Base-by-base conservation (phyloP, 2,888 invertebrate species). In the Meteorus colon region DNA sequence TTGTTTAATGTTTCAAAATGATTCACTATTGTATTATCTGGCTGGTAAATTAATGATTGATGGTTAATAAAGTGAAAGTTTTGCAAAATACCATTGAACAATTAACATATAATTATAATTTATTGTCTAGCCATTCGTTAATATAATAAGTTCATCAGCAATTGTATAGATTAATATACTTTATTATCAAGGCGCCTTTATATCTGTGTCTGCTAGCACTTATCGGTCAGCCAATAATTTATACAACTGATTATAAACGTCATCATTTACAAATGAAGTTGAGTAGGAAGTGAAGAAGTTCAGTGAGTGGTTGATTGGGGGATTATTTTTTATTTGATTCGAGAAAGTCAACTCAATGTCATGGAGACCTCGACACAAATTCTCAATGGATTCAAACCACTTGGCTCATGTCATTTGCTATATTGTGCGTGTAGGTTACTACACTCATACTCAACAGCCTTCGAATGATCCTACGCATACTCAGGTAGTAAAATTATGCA, bases 341-440 rank as follows among this genome's bases (percentile, higher is more conserved):
- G 63, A 72, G 72, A 72, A 62, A 72, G 63, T 65, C 63, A 45
- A 27, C 62, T 70, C 74, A 73, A 71, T 66, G 55, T 41, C 48
- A 60, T 62, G 73, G 74, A 75, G 74, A 74, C 78, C 81, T 80
- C 62, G 76, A 24, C 68, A 69, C 51, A 51, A 37, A 75, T 68
- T 69, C 73, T 65, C 65, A 37, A 55, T 24, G 55, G 55, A 55
- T 65, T 16, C 55, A 51, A 29, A 74, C 37, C 19, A 70, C 70
- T 37, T 70, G 27, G 29, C 37, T 65, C 41, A 70, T 45, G 55
- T 27, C 41, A 45, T 63, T 41, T 72, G 31, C n/a, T 31, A 31
- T 41, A 2, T 14, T 63, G 31, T 65, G 34, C 27, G 63, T 31
- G 41, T 41, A 41, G 41, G 41, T 55, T 19, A 19, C 55, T 55